Percentiles rank a stretch among this genome's conserved stretches.
phyloP scores from a whole-genome alignment of 2,113 vertebrate species.

The Elephantulus edwardii region DNA sequence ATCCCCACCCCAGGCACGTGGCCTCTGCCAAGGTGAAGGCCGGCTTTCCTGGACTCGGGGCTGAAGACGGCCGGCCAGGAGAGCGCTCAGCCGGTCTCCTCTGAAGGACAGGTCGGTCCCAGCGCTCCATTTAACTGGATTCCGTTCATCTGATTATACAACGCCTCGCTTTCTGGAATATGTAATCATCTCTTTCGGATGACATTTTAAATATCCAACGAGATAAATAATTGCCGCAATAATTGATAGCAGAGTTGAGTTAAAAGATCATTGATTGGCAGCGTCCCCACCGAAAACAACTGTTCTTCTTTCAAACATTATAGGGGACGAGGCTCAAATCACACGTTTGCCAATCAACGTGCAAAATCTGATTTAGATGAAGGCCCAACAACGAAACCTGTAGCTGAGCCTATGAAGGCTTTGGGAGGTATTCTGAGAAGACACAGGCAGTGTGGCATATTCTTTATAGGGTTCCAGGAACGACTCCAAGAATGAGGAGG shows the following conservation, averaged over 20 bases:
- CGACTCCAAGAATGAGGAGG: constrained; percentile 65
- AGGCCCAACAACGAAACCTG: constrained; percentile 74
- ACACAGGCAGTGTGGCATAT: constrained; percentile 71
- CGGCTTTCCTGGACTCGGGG: constrained; percentile 78
- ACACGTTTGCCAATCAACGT: constrained; percentile 87
- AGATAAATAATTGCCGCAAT: constrained; percentile 91
- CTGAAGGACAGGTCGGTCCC: constrained; percentile 89
- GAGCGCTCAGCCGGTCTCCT: constrained; percentile 81
- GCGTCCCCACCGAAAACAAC: constrained; percentile 85
- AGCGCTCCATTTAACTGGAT: constrained; percentile 87
- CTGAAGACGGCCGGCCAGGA: too few relatives aligned
- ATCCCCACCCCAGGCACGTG: constrained; percentile 73
- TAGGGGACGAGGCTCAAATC: constrained; percentile 87
- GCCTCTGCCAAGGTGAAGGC: constrained; percentile 81
- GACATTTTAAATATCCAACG: constrained; percentile 93
- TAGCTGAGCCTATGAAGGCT: constrained; percentile 79
- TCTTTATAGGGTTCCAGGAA: constrained; percentile 74
- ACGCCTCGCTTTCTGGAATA: constrained; percentile 87
- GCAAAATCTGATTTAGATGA: constrained; percentile 86
- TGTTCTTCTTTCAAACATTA: constrained; percentile 86
- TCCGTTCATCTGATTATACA: constrained; percentile 90
- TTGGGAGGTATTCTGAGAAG: constrained; percentile 71
- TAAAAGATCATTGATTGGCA: constrained; percentile 91
- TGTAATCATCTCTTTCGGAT: constrained; percentile 92
- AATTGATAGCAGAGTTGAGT: constrained; percentile 91